These are phyloP conservation scores for Xenopus tropicalis DNA, from an alignment of 2,113 vertebrate species.

Conservation along the genomic window UCB_Xtro_10.0 CM004451.2:35718001-35718500, in stretches of 20 bases:
- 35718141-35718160: no score
- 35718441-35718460: conserved; percentile 74
- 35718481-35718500: conserved; percentile 95
- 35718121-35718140: neutral
- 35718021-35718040: conserved; percentile 86
- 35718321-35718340: conserved; percentile 22
- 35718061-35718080: conserved; percentile 82
- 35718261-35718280: no score
- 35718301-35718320: no score
- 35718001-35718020: conserved; percentile 96
- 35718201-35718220: no score
- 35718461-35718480: conserved; percentile 82
- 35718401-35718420: conserved; percentile 63
- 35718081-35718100: conserved; percentile 79
- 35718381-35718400: conserved; percentile 56
- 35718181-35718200: no score
- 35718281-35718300: no score
- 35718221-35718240: no score
- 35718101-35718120: neutral
- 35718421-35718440: conserved; percentile 65
- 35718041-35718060: conserved; percentile 90
- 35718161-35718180: no score
- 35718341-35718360: conserved; percentile 72
- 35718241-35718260: no score
- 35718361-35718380: conserved; percentile 64